Conservation (phyloP, 2,113 vertebrate species). For the Hiodon tergisus region DNA sequence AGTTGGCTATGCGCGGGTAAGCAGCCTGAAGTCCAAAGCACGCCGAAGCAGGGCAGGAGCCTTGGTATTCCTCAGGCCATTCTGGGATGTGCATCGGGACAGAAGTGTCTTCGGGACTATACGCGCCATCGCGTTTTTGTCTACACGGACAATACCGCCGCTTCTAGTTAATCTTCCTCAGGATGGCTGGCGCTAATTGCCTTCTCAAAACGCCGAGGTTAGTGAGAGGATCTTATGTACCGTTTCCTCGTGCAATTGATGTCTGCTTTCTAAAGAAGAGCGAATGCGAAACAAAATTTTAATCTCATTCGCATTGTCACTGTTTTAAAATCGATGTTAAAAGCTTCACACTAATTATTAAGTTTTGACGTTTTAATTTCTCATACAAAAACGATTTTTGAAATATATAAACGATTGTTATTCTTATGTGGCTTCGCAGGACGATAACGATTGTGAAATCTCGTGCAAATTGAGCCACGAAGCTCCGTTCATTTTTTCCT, state of each 20-base stretch:
- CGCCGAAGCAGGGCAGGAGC: slow-evolving; percentile 23
- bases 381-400: no score
- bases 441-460: background rate
- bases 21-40: no score
- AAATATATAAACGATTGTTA: background rate
- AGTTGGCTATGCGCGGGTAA: no score
- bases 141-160: slow-evolving; percentile 29
- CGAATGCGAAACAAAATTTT: background rate
- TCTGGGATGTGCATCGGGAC: slow-evolving; percentile 47
- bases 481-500: background rate
- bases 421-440: background rate
- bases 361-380: no score
- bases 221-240: slow-evolving; percentile 21
- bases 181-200: slow-evolving; percentile 61
- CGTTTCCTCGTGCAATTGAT: background rate
- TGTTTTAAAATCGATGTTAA: background rate
- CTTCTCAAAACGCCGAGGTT: slow-evolving; percentile 62
- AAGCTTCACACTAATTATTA: no score
- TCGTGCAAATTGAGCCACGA: background rate
- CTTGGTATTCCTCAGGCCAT: slow-evolving; percentile 42
- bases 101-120: slow-evolving; percentile 38
- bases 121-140: slow-evolving; percentile 32
- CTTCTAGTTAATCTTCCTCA: slow-evolving; percentile 31
- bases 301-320: background rate
- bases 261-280: background rate